Evolutionary conservation across 2,797 vertebrate genomes (phyloP).

Genomic region (Calcarius lapponicus): DNA sequence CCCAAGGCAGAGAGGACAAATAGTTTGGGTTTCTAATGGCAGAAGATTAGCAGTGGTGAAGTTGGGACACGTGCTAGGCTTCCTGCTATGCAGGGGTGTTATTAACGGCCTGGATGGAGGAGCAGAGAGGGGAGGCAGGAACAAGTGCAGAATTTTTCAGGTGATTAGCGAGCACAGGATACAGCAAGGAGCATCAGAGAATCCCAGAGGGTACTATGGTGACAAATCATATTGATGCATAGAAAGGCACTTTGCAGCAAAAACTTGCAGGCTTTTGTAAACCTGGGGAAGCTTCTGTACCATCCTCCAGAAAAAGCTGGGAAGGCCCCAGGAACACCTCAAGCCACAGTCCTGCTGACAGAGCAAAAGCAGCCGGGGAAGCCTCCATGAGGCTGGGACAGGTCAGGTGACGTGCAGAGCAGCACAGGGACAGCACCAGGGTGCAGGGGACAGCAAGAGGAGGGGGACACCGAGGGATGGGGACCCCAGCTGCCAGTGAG

Average conservation of each 20-base stretch:
- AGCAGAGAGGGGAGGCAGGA: not conserved
- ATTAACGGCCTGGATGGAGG: not conserved
- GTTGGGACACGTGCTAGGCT: accelerated
- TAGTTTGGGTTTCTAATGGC: not conserved
- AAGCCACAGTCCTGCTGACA: not conserved
- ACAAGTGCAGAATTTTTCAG: not conserved
- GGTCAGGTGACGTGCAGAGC: accelerated
- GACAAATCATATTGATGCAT: not conserved
- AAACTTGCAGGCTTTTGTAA: not conserved
- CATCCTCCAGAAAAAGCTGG: not conserved
- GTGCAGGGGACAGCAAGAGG: not conserved
- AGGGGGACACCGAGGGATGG: accelerated
- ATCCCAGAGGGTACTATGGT: accelerated
- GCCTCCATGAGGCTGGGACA: accelerated
- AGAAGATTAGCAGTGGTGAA: not conserved
- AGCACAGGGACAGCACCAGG: accelerated
- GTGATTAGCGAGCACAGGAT: not conserved
- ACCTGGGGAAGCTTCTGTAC: not conserved
- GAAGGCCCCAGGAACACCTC: not conserved
- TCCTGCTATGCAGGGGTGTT: not conserved
- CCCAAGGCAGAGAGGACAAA: not conserved
- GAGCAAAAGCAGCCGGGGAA: accelerated
- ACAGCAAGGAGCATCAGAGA: not conserved
- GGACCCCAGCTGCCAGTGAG: not conserved
- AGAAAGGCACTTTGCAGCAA: not conserved